Conservation (phyloP, 2,113 vertebrate genomes). For the Austrofundulus limnaeus region DNA sequence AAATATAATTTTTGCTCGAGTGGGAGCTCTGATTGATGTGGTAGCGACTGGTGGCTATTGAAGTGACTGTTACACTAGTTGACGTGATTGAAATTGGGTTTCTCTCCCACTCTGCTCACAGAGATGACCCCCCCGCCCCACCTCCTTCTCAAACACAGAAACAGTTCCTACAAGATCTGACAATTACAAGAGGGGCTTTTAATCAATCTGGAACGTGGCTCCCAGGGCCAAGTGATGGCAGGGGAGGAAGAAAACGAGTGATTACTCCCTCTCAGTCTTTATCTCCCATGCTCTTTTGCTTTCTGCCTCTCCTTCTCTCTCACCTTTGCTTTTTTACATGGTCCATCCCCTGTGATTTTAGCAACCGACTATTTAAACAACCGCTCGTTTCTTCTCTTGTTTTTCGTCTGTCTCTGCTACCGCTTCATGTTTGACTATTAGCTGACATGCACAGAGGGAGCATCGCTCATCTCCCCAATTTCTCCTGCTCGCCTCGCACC, state of each 20-base stretch:
- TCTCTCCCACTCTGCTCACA: constrained; percentile 36
- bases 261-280: constrained; percentile 71
- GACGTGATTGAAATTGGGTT: constrained; percentile 68
- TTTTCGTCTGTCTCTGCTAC: constrained; percentile 65
- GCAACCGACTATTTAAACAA: constrained; percentile 63
- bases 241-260: constrained; percentile 58
- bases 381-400: constrained; percentile 45
- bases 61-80: constrained; percentile 61
- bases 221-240: constrained; percentile 58
- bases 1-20: constrained; percentile 31
- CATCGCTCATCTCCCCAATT: constrained; percentile 74
- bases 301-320: constrained; percentile 31
- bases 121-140: constrained; percentile 14
- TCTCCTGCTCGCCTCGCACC: constrained; percentile 79
- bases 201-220: constrained; percentile 74
- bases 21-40: constrained; percentile 62
- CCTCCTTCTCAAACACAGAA: constrained; percentile 38
- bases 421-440: constrained; percentile 85
- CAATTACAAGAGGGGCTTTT: constrained; percentile 77
- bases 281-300: constrained; percentile 45
- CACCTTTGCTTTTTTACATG: constrained; percentile 39
- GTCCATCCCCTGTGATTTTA: constrained; percentile 51
- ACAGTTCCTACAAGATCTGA: constrained; percentile 69
- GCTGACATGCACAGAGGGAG: constrained; percentile 88
- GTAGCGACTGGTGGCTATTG: constrained; percentile 52